A percentile compares a stretch with the other conserved stretches of the same genome.
Evolutionary conservation across 2,888 invertebrate species (phyloP).

Genomic region (Erebia ligea): DNA sequence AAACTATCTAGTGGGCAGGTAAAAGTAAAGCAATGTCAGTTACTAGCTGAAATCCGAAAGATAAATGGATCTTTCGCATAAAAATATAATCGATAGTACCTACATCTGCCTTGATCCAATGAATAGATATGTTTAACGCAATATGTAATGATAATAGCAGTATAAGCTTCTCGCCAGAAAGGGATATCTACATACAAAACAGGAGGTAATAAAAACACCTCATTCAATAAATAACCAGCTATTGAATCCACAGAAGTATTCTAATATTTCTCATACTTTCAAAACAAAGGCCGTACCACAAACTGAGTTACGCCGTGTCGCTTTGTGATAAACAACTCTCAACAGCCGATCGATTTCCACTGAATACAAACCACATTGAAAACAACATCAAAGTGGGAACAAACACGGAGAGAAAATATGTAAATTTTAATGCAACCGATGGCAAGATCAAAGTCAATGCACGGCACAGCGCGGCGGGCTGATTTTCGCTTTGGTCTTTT

Average conservation of each 20-base stretch:
- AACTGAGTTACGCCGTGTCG: slow-evolving; percentile 44
- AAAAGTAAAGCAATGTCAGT: too few relatives aligned
- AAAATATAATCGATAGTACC: too few relatives aligned
- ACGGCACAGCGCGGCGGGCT: slow-evolving; percentile 39
- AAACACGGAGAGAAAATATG: slow-evolving; percentile 76
- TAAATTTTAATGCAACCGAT: slow-evolving; percentile 74
- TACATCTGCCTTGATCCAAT: too few relatives aligned
- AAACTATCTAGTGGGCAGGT: too few relatives aligned
- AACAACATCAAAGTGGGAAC: slow-evolving; percentile 73
- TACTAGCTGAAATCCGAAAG: too few relatives aligned
- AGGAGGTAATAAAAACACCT: neutral
- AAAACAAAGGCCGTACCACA: slow-evolving; percentile 39
- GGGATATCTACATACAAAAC: neutral
- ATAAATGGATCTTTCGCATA: too few relatives aligned
- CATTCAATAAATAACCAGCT: neutral
- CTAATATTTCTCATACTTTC: slow-evolving; percentile 37
- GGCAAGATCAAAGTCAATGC: slow-evolving; percentile 70
- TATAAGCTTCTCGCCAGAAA: too few relatives aligned
- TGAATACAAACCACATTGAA: slow-evolving; percentile 58
- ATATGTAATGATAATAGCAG: too few relatives aligned
- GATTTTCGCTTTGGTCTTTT: slow-evolving; percentile 53
- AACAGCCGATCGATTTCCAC: slow-evolving; percentile 44
- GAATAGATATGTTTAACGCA: too few relatives aligned
- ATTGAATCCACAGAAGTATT: slow-evolving; percentile 30
- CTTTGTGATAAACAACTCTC: slow-evolving; percentile 45